Evolutionary conservation across 2,797 vertebrate genomes (phyloP).

Genomic region (Perodicticus potto): DNA sequence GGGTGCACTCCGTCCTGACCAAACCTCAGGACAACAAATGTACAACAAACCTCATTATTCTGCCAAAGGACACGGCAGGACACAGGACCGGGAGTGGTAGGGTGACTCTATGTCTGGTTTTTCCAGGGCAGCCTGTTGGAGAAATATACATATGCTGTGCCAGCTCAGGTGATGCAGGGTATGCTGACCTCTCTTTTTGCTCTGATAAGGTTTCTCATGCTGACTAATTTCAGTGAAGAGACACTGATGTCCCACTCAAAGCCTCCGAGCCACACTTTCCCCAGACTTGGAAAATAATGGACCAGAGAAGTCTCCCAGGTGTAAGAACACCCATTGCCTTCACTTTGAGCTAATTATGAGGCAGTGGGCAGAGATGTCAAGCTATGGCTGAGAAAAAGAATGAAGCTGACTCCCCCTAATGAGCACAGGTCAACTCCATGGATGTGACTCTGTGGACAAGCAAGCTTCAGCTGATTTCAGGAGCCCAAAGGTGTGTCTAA

Average conservation of each 20-base stretch:
- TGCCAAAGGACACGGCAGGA: fast-evolving
- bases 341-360: neutral
- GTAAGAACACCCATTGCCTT: neutral
- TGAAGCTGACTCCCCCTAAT: neutral
- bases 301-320: neutral
- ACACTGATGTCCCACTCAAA: neutral
- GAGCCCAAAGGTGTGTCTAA: neutral
- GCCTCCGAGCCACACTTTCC: neutral
- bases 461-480: neutral
- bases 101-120: neutral
- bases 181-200: neutral
- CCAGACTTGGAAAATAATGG: constrained; percentile 12
- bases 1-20: neutral
- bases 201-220: neutral
- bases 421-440: neutral
- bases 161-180: neutral
- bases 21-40: too few relatives aligned
- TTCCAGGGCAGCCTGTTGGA: neutral
- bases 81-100: neutral
- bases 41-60: neutral
- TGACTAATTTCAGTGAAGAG: neutral
- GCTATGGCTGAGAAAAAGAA: neutral
- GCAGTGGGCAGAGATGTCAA: neutral
- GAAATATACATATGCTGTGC: neutral
- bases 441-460: neutral